Conservation (phyloP, 1,140 invertebrate species). For the Anthonomus grandis region DNA sequence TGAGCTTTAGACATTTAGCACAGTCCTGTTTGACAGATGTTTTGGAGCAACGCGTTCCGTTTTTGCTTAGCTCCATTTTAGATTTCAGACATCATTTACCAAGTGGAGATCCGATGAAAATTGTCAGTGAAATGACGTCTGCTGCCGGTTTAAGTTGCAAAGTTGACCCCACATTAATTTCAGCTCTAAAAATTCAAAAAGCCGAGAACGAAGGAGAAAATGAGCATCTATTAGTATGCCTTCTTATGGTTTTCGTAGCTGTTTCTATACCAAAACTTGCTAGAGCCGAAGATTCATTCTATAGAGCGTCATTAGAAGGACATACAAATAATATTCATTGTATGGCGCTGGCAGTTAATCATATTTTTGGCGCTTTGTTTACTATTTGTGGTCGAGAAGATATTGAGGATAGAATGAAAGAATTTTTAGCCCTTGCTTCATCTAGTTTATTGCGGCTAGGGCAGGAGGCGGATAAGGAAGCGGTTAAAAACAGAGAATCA, state of each 20-base stretch:
- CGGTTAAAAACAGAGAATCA: slow-evolving; percentile 89
- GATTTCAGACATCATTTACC: slow-evolving; percentile 93
- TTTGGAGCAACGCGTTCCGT: slow-evolving; percentile 92
- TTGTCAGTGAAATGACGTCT: slow-evolving; percentile 95
- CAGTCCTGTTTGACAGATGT: slow-evolving; percentile 94
- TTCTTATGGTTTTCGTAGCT: slow-evolving; percentile 98
- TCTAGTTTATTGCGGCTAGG: slow-evolving; percentile 91
- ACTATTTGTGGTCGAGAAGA: slow-evolving; percentile 93
- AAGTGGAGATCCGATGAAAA: slow-evolving; percentile 85
- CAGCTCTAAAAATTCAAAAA: slow-evolving; percentile 84
- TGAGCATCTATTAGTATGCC: slow-evolving; percentile 90
- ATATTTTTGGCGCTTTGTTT: slow-evolving; percentile 95
- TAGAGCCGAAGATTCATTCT: slow-evolving; percentile 82
- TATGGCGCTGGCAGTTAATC: slow-evolving; percentile 93
- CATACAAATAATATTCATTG: slow-evolving; percentile 98
- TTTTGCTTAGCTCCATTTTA: slow-evolving; percentile 89
- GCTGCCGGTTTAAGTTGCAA: slow-evolving; percentile 90
- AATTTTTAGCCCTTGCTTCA: slow-evolving; percentile 94
- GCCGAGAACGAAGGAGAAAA: slow-evolving; percentile 71
- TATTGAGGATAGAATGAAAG: slow-evolving; percentile 96
- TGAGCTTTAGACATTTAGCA: slow-evolving; percentile 90
- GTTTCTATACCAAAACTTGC: slow-evolving; percentile 97
- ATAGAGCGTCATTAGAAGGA: slow-evolving; percentile 87
- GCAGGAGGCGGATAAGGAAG: slow-evolving; percentile 93
- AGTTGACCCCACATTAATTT: slow-evolving; percentile 91